These are phyloP conservation scores for Dunckerocampus dactyliophorus DNA, from an alignment of 2,113 vertebrate species.

Conservation along the genomic window DNA sequence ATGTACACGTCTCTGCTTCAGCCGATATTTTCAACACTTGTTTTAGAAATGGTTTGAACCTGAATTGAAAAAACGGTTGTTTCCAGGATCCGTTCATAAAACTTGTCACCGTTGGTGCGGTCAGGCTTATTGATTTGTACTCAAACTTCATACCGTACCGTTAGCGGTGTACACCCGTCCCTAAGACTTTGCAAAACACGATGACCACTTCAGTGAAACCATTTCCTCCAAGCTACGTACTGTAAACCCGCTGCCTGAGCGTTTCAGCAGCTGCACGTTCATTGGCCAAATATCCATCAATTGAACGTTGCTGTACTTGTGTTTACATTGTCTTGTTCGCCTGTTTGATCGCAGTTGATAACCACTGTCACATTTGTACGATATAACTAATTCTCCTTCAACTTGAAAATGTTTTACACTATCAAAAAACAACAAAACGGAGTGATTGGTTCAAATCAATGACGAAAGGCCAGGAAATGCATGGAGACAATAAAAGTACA, in stretches of 20 bases:
- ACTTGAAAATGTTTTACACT: not conserved
- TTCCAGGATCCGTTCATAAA: constrained; percentile 23
- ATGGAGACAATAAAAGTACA: not conserved
- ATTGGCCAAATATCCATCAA: constrained; percentile 8
- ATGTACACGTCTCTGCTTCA: constrained; percentile 62
- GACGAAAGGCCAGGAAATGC: no score
- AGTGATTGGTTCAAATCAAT: no score
- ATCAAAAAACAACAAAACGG: not conserved
- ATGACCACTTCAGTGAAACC: constrained; percentile 13
- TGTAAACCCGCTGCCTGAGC: constrained; percentile 31
- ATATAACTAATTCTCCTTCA: not conserved
- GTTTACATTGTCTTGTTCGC: not conserved
- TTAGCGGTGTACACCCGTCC: constrained; percentile 33
- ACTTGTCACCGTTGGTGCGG: not conserved
- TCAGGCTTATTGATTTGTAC: not conserved
- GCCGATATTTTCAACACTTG: constrained; percentile 46
- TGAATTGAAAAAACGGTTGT: constrained; percentile 32
- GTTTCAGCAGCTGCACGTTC: constrained; percentile 22
- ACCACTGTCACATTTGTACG: not conserved
- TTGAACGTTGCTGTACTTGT: constrained; percentile 2
- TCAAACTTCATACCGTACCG: constrained; percentile 7
- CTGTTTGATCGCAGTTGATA: constrained; percentile 1
- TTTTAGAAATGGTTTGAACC: constrained; percentile 55
- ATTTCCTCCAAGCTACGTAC: constrained; percentile 3
- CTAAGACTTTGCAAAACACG: constrained; percentile 19